Conservation (phyloP, 92 coral and sea anemone species). For the Porites rus region DNA sequence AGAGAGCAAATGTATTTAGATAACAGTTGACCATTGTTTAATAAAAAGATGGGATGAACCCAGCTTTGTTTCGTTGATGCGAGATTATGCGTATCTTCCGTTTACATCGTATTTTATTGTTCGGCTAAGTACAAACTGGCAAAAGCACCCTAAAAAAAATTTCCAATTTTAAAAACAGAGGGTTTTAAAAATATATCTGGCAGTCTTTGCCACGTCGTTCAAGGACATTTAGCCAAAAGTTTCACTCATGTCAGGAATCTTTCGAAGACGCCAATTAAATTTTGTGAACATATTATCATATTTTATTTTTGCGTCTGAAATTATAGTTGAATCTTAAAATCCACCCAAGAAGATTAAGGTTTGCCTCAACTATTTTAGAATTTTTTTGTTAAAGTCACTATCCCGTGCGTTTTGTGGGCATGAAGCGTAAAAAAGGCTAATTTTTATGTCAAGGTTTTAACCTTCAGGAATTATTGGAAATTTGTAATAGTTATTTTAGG, state of each 20-base stretch:
- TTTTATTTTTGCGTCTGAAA: not conserved
- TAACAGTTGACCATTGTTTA: slow-evolving; percentile 48
- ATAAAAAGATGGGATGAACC: slow-evolving; percentile 44
- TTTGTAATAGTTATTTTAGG: slow-evolving; percentile 36
- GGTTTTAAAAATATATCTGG: not conserved
- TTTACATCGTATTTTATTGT: slow-evolving; percentile 30
- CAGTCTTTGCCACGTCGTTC: not conserved
- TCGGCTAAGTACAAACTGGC: slow-evolving; percentile 29
- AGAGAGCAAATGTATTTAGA: slow-evolving; percentile 47
- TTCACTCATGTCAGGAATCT: no score
- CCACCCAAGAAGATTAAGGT: not conserved
- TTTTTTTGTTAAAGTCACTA: slow-evolving; percentile 4
- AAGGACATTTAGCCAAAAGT: not conserved
- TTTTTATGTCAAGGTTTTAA: slow-evolving; percentile 6
- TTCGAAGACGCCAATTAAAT: not conserved
- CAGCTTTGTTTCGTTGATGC: slow-evolving; percentile 32
- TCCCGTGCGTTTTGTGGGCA: slow-evolving; percentile 33
- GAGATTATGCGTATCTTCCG: slow-evolving; percentile 42
- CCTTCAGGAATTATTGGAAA: slow-evolving; percentile 34
- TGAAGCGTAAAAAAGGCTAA: slow-evolving; percentile 16
- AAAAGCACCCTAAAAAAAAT: slow-evolving; percentile 11
- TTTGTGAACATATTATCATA: not conserved
- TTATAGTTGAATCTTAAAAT: not conserved
- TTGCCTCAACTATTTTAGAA: not conserved
- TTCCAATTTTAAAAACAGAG: not conserved